A percentile compares a stretch with the other conserved stretches of the same genome.
These are phyloP conservation scores for Protophormia terraenovae DNA, from an alignment of 2,888 invertebrate species.

Conservation along the genomic window DNA sequence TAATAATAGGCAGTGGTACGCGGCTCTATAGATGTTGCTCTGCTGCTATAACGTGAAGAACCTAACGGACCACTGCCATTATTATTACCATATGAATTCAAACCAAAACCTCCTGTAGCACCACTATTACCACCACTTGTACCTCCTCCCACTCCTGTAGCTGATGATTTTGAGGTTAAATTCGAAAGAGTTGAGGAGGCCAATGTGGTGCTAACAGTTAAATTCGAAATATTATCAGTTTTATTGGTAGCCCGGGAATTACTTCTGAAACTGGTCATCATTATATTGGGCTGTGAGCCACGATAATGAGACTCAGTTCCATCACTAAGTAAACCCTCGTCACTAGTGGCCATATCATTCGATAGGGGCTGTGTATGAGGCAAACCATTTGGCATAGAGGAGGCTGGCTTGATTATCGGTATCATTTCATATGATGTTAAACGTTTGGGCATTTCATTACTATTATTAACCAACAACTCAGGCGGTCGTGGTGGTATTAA, in stretches of 20 bases:
- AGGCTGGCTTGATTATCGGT: slow-evolving; percentile 79
- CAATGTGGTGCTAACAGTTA: slow-evolving; percentile 71
- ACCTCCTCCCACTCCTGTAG: slow-evolving; percentile 7
- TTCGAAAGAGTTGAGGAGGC: slow-evolving; percentile 69
- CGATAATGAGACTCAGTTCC: slow-evolving; percentile 73
- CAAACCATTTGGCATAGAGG: slow-evolving; percentile 80
- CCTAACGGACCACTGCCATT: slow-evolving; percentile 60
- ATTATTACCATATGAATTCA: slow-evolving; percentile 65
- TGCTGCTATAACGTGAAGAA: slow-evolving; percentile 59
- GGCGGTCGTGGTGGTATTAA: slow-evolving; percentile 78
- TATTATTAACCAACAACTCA: slow-evolving; percentile 62
- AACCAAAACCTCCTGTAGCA: slow-evolving; percentile 37
- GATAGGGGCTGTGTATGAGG: slow-evolving; percentile 68
- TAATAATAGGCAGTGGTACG: slow-evolving; percentile 80
- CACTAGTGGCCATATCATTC: slow-evolving; percentile 42
- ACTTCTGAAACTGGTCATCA: slow-evolving; percentile 64
- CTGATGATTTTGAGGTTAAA: slow-evolving; percentile 58
- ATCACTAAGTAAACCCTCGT: slow-evolving; percentile 63
- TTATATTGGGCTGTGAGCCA: slow-evolving; percentile 78
- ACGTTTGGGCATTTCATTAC: slow-evolving; percentile 71
- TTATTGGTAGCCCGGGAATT: slow-evolving; percentile 49
- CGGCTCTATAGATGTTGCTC: slow-evolving; percentile 73
- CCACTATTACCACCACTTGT: slow-evolving; percentile 31
- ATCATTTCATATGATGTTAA: slow-evolving; percentile 77
- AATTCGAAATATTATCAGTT: slow-evolving; percentile 73